Percentiles rank a stretch among this genome's conserved stretches.
Evolutionary conservation across 2,797 vertebrate genomes (phyloP).

Genomic region (Bovichtus diacanthus): DNA sequence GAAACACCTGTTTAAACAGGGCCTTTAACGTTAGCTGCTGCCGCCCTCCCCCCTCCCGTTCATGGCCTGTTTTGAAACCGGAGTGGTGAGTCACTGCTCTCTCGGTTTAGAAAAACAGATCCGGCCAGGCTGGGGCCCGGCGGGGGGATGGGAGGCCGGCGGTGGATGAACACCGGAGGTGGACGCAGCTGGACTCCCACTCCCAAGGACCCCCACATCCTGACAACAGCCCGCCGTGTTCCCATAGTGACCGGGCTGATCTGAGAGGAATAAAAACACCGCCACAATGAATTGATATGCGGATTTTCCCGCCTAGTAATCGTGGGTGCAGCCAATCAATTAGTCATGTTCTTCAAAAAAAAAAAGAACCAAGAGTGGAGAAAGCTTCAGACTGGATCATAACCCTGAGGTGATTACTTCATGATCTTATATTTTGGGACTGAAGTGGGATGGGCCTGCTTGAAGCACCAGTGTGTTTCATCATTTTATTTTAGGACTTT

Average conservation of each 20-base stretch:
- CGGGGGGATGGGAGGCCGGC: conserved; percentile 77
- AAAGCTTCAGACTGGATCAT: background rate
- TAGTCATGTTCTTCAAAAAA: conserved; percentile 44
- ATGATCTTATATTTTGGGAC: background rate
- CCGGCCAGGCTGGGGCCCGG: conserved; percentile 72
- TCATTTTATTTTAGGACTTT: background rate
- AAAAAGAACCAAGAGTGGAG: background rate
- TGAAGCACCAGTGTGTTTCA: background rate
- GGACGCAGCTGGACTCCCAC: conserved; percentile 83
- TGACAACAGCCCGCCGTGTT: conserved; percentile 75
- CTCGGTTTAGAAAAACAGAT: conserved; percentile 82
- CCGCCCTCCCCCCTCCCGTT: conserved; percentile 61
- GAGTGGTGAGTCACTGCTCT: conserved; percentile 82
- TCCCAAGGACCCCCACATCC: conserved; percentile 81
- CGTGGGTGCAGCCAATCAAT: conserved; percentile 43
- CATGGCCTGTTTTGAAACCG: conserved; percentile 79
- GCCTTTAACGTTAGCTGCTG: conserved; percentile 68
- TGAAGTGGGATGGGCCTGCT: background rate
- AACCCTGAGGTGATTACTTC: background rate
- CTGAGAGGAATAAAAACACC: background rate
- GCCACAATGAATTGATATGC: conserved; percentile 50
- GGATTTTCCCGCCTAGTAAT: conserved; percentile 36
- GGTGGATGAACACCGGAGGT: conserved; percentile 80
- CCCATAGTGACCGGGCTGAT: conserved; percentile 76
- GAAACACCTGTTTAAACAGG: conserved; percentile 79